Base-by-base conservation (phyloP, 2,797 vertebrate species). In the Pipistrellus pipistrellus region DNA sequence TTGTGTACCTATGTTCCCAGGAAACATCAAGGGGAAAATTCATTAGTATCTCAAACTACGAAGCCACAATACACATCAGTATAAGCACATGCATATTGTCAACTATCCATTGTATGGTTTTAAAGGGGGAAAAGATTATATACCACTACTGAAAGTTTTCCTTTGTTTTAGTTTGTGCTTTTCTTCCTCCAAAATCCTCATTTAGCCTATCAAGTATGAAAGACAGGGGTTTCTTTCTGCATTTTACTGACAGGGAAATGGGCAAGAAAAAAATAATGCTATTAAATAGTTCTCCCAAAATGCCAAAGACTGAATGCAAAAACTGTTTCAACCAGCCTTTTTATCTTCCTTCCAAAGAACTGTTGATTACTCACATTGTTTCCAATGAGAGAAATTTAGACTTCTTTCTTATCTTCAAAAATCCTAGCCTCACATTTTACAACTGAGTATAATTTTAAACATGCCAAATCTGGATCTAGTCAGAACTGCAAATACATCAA, bases 391-490 rank as follows among this genome's bases (percentile, higher is more conserved):
- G 85, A 77, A 84, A 92, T 91, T 95, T 91, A 59, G 76, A 77
- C 35, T 96, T 95, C 76, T 91, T 87, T 91, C 93, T 95, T 96
- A 96, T 96, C 96, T 88, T 96, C 93, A 88, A 91, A 97, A 94
- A 44, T 87, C 83, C 64, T 80, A 90, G 91, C 89, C 84, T 94
- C 78, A 85, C 81, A 88, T 95, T 96, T 97, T 97, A 97, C 93
- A 95, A 97, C 89, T 91, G 94, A 95, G 95, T 95, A 91, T 95
- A 93, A 96, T 95, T 97, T 97, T 92, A 87, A 95, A 95, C 91
- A 96, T 94, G 93, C 87, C 91, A 96, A 96, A 92, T 96, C 95
- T 97, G 89, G 93, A 95, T 95, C 88, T 80, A 95, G 95, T 95
- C 96, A 97, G 93, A 96, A 97, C 73, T 96, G 93, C 92, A 93